phyloP scores from a whole-genome alignment of 2,113 vertebrate species.

The Micronycteris hirsuta region DNA sequence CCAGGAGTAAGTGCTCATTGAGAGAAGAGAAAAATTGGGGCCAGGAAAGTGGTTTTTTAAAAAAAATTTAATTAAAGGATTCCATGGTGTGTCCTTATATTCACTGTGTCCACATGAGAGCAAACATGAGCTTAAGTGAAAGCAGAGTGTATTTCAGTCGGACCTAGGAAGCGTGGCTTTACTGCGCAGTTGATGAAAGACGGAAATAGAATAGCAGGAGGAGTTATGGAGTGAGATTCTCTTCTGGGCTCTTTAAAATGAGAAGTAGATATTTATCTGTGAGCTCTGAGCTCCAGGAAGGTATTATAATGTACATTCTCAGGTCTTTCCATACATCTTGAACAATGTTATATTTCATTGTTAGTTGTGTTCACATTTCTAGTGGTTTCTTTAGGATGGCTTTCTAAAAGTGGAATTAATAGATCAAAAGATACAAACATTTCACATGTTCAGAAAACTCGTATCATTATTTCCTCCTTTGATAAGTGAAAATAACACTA shows the following conservation, averaged over 20 bases:
- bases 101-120: not conserved
- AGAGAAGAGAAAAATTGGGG: not conserved
- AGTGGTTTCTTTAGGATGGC: not conserved
- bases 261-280: not conserved
- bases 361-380: not conserved
- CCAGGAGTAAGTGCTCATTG: not conserved
- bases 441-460: not conserved
- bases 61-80: not conserved
- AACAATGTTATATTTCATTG: not conserved
- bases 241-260: not conserved
- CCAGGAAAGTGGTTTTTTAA: not conserved
- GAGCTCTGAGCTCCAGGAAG: not conserved
- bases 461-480: not conserved
- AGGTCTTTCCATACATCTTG: not conserved
- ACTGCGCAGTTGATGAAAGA: not conserved
- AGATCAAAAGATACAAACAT: not conserved
- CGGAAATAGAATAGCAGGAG: not conserved
- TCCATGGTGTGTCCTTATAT: not conserved
- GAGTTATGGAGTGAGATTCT: not conserved
- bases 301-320: not conserved
- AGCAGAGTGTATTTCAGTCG: not conserved
- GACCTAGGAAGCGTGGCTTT: not conserved
- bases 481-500: not conserved
- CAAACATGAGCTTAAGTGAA: not conserved
- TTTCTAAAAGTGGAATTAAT: slow-evolving; percentile 27